phyloP scores from a whole-genome alignment of 2,888 invertebrate genomes.

The Tetranychus piercei region DNA sequence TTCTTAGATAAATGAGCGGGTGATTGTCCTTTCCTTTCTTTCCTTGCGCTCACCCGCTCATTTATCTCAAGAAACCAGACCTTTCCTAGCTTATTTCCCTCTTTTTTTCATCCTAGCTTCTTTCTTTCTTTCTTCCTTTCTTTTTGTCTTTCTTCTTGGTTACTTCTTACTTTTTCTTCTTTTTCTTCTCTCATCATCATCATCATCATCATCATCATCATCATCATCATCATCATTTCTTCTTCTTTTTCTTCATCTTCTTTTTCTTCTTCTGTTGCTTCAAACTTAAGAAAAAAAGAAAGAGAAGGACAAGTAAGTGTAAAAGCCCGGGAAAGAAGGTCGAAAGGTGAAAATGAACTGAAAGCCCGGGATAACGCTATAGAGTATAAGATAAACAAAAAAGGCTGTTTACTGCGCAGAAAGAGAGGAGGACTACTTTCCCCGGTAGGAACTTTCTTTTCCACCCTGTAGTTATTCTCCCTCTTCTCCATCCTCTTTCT shows the following conservation, averaged over 20 bases:
- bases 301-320: neutral
- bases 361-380: neutral
- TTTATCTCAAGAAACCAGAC: too few species aligned
- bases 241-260: neutral
- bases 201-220: slow-evolving; percentile 8
- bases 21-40: neutral
- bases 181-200: slow-evolving; percentile 4
- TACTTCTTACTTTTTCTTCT: neutral
- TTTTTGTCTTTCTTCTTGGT: neutral
- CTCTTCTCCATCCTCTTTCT: neutral
- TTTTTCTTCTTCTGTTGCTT: neutral
- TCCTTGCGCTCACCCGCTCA: neutral
- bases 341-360: neutral
- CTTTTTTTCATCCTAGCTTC: neutral
- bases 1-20: slow-evolving; percentile 11
- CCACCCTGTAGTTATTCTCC: neutral
- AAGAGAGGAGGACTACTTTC: slow-evolving; percentile 1
- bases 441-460: neutral
- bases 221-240: neutral
- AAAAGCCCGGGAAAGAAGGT: slow-evolving; percentile 1
- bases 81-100: too few species aligned
- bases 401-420: neutral
- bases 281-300: neutral
- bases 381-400: neutral
- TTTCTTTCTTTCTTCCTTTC: neutral